phyloP scores from a whole-genome alignment of 2,797 vertebrate genomes.

The Spinibarbus caldwelli region DNA sequence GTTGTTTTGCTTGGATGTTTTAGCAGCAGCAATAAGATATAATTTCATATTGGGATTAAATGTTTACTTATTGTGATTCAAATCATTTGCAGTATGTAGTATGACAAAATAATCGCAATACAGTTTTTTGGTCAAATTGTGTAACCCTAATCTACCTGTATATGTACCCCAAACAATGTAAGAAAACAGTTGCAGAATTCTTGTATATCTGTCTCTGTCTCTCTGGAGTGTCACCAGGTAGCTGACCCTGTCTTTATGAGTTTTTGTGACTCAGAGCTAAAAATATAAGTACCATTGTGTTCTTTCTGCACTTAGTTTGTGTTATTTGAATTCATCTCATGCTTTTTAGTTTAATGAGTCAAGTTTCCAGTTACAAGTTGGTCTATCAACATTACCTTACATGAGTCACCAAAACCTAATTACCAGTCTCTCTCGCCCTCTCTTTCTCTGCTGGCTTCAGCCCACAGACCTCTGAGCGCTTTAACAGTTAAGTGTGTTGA shows the following conservation, averaged over 20 bases:
- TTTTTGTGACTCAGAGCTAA: constrained; percentile 8
- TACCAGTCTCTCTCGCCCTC: background rate
- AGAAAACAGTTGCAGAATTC: background rate
- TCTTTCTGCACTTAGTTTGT: background rate
- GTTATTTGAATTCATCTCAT: constrained; percentile 30
- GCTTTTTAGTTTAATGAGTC: constrained; percentile 44
- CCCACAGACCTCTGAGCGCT: constrained; percentile 21
- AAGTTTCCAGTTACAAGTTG: constrained; percentile 48
- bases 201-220: no score
- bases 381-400: constrained; percentile 20
- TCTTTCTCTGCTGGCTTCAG: constrained; percentile 20
- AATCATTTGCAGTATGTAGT: no score
- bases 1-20: background rate
- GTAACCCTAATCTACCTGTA: background rate
- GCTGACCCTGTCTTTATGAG: background rate
- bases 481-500: background rate
- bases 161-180: background rate
- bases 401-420: constrained; percentile 41
- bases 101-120: no score
- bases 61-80: background rate
- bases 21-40: background rate
- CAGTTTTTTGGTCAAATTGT: background rate
- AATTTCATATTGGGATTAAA: background rate
- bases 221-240: constrained; percentile 2
- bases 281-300: constrained; percentile 23